Evolutionary conservation across 64 coral and sea anemone genomes (phyloP), one percentile per base, ranked within the genome.

Genomic region (Pocillopora verrucosa): DNA sequence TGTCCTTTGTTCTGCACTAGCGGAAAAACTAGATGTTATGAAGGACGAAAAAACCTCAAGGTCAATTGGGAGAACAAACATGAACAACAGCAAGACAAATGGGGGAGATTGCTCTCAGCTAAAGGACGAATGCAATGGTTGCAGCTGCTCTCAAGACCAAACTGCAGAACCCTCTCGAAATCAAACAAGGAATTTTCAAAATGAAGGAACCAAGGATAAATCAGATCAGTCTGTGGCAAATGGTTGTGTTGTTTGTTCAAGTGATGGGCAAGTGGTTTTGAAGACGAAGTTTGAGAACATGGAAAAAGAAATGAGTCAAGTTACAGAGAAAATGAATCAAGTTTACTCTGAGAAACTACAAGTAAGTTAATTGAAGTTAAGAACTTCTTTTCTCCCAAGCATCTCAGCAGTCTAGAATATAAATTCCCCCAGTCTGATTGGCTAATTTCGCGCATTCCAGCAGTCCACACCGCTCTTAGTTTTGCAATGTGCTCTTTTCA

Each of bases 1-100:
- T 57, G 78, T 83, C 15, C 68, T 89, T 78, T 93, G 92, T 69
- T 88, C 81, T 51, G 89, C 92, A 61, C 72, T 93, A 26, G 87
- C 87, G 60, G 61, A 78, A 20, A 88, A 93, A 84, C 65, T 77
- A 78, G 87, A 93, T 93, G 92, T 93, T 89, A 93, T 93, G 92
- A 93, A 68, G 87, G 92, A 93, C 57, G 88, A 76, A 68, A 89
- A 84, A 74, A 25, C 35, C 24, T 83, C 63, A 25, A 93, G 79
- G 69, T 68, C 19, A 70, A 70, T 24, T 20, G 67, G 5, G 56
- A 36, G 73, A 59, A 89, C 60, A 70, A 25, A 84, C 35, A 89
- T 76, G 35, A 83, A 75, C 38, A 89, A 58, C 20, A 93, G 68
- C 72, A 89, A 73, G 67, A 73, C 77, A 14, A 93, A 83, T 89